Base-by-base conservation (phyloP, 2,888 invertebrate species). In the Diachrysia chrysitis region DNA sequence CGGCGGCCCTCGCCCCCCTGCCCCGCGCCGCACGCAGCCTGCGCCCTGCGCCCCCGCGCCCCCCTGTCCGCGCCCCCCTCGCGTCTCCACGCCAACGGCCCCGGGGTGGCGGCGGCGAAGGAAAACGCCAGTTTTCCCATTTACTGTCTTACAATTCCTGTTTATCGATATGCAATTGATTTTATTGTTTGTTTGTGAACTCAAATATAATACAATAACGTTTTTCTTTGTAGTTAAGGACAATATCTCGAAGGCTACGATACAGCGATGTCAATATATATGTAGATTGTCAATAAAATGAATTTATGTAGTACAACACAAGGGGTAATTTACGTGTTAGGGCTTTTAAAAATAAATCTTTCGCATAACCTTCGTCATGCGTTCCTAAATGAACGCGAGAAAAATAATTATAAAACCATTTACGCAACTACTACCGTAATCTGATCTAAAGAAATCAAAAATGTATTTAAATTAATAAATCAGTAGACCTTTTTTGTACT, bases 71-170 rank as follows among this genome's bases (percentile, higher is more conserved):
- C 58, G 81, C 82, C 86, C 86, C 83, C 84, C 51, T 80, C 82
- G 81, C 75, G n/a, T 6, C 42, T n/a, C 81, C 79, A 57, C 59
- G 81, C 82, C 86, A 86, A 80, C 82, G 81, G 75, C 76, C 82
- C 77, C 80, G 76, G 86, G 88, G 87, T 87, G 89, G 83, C 87
- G 89, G 83, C 87, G 87, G 86, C 85, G 85, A 88, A 89, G 92
- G 92, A 91, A 94, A 94, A 93, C 89, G 93, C 93, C 91, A 90
- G 90, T 92, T 94, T 94, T 92, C 89, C 93, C 92, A 90, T 89
- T 91, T 88, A 87, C 77, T 84, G 89, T 90, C 90, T 90, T 87
- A 90, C 88, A 89, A 77, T 72, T 63, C 66, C 66, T 79, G 77
- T 82, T 81, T 87, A 89, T 87, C 84, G 87, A 82, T 81, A 82